Conservation (phyloP, 2,888 invertebrate species). For the Troides oblongomaculatus region DNA sequence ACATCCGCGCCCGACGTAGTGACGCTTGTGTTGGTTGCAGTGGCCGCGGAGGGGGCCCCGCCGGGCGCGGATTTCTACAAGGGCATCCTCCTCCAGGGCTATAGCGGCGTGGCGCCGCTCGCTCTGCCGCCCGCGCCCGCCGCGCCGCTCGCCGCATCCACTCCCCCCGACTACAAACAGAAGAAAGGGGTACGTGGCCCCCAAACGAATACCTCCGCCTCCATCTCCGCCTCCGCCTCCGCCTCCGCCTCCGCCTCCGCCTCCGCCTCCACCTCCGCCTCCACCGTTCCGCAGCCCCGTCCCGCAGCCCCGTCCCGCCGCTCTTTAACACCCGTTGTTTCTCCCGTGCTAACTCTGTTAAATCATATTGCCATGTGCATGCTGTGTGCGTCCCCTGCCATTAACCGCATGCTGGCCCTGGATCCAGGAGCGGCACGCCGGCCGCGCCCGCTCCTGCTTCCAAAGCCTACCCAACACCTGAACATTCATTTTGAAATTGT, state of each 20-base stretch:
- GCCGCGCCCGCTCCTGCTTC: too few species aligned
- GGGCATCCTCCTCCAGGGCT: constrained; percentile 89
- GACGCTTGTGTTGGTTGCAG: constrained; percentile 82
- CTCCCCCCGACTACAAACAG: constrained; percentile 73
- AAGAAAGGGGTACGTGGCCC: constrained; percentile 76
- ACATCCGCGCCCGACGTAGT: constrained; percentile 66
- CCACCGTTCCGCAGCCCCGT: constrained; percentile 29
- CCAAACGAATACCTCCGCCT: constrained; percentile 33
- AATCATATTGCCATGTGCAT: constrained; percentile 9
- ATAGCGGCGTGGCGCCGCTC: constrained; percentile 58
- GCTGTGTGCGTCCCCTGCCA: too few species aligned
- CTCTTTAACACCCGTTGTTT: constrained; percentile 46
- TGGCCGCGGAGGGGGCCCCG: constrained; percentile 90
- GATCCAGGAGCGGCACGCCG: too few species aligned
- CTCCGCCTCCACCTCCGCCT: constrained; percentile 26
- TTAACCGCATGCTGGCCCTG: too few species aligned
- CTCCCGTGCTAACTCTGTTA: constrained; percentile 31
- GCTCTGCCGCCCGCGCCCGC: constrained; percentile 48
- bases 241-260: constrained; percentile 21
- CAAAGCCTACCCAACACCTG: too few species aligned
- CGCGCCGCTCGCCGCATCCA: constrained; percentile 46
- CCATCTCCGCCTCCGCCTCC: constrained; percentile 16
- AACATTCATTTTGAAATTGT: too few species aligned
- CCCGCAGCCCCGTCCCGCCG: constrained; percentile 32
- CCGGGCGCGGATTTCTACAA: constrained; percentile 93